Percentiles rank a stretch among this genome's conserved stretches.
phyloP scores from a whole-genome alignment of 2,113 vertebrate genomes.

The Mormyrus iriodes region DNA sequence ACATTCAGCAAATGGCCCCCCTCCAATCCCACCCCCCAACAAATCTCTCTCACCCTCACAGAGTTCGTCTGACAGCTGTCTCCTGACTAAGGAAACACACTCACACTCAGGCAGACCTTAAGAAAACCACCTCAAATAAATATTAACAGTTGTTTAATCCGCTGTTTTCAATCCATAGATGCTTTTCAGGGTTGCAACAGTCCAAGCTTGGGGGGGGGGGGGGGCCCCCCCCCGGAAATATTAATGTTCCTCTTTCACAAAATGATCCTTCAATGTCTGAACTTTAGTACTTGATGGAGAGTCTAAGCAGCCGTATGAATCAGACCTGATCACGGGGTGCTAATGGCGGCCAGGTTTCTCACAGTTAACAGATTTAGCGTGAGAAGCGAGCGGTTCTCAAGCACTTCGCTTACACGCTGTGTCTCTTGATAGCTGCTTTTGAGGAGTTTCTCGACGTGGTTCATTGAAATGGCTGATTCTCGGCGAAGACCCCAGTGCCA shows the following conservation, averaged over 20 bases:
- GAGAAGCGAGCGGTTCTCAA: background rate
- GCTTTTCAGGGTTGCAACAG: background rate
- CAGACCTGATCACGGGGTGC: background rate
- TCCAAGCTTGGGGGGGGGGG: background rate
- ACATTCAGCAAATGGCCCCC: constrained; percentile 57
- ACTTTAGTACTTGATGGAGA: no score
- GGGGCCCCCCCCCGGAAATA: background rate
- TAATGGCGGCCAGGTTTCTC: background rate
- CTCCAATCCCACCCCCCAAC: constrained; percentile 36
- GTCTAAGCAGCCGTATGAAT: background rate
- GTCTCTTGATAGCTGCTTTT: background rate
- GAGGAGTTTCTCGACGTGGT: background rate
- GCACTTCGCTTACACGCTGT: background rate
- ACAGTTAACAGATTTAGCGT: background rate
- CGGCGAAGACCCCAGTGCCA: background rate
- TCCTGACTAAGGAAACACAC: constrained; percentile 55
- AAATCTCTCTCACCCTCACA: constrained; percentile 51
- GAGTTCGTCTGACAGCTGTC: constrained; percentile 63
- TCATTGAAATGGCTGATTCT: background rate
- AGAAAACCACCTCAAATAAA: background rate
- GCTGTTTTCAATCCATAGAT: background rate
- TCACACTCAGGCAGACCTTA: background rate
- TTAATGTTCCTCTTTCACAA: background rate
- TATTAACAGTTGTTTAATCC: background rate
- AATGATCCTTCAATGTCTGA: background rate